Evolutionary conservation across 2,797 vertebrate genomes (phyloP).

Genomic region (Myoxocephalus aenaeus): DNA sequence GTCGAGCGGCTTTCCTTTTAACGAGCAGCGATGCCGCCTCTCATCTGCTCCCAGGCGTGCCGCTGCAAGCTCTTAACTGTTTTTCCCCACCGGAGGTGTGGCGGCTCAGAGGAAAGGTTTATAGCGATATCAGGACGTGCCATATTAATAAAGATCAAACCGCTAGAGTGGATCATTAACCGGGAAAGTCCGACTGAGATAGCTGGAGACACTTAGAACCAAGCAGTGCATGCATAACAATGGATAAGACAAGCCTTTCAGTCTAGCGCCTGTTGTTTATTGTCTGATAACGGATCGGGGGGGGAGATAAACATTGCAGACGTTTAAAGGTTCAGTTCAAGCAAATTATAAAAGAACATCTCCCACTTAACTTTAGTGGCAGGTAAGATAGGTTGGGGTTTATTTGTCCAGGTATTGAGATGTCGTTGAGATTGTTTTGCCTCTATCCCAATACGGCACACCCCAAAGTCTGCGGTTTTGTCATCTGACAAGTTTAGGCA

Average conservation of each 20-base stretch:
- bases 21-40: slow-evolving; percentile 51
- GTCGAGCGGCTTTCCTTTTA: slow-evolving; percentile 54
- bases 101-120: slow-evolving; percentile 58
- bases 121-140: slow-evolving; percentile 71
- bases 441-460: neutral
- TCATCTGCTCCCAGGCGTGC: slow-evolving; percentile 71
- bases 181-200: slow-evolving; percentile 74
- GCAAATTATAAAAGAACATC: neutral
- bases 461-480: no score
- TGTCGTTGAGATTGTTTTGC: neutral
- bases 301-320: slow-evolving; percentile 24
- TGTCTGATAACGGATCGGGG: slow-evolving; percentile 52
- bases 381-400: neutral
- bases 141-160: slow-evolving; percentile 83
- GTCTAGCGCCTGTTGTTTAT: slow-evolving; percentile 46
- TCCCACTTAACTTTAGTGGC: neutral
- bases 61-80: slow-evolving; percentile 67
- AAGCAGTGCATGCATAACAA: slow-evolving; percentile 25
- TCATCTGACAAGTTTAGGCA: neutral
- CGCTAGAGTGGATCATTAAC: slow-evolving; percentile 84
- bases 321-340: slow-evolving; percentile 43
- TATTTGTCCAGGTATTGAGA: neutral
- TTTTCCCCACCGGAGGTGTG: slow-evolving; percentile 67
- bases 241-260: slow-evolving; percentile 60
- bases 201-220: slow-evolving; percentile 47